Evolutionary conservation across 1,140 invertebrate species (phyloP).

Genomic region (Physella acuta): DNA sequence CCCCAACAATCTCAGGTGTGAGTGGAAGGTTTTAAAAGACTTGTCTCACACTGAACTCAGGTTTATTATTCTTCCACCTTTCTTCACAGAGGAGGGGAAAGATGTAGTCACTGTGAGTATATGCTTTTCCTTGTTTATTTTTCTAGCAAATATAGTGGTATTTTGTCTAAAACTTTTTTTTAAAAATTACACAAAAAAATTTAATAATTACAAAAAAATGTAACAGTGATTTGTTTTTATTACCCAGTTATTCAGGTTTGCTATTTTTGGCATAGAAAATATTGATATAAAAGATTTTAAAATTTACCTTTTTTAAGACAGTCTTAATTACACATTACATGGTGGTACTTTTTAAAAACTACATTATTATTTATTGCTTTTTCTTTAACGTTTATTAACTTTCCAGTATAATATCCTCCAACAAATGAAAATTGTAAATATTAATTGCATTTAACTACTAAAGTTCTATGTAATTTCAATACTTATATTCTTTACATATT

Average conservation of each 20-base stretch:
- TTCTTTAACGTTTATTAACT: too few species aligned
- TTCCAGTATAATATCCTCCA: too few species aligned
- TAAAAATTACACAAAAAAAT: neutral
- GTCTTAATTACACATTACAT: too few species aligned
- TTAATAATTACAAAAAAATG: neutral
- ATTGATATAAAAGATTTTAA: neutral
- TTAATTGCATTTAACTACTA: too few species aligned
- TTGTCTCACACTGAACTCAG: neutral
- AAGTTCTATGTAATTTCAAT: too few species aligned
- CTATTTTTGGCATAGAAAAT: neutral
- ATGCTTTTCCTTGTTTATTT: neutral
- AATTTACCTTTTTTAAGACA: too few species aligned
- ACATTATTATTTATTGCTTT: too few species aligned
- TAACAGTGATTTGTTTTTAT: neutral
- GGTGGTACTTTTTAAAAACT: too few species aligned
- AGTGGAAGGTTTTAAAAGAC: neutral
- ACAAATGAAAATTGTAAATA: too few species aligned
- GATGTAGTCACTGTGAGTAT: slow-evolving; percentile 8
- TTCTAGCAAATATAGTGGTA: neutral
- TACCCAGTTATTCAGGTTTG: neutral
- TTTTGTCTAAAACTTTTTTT: neutral
- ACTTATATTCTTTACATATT: too few species aligned
- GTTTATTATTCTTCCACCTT: slow-evolving; percentile 8
- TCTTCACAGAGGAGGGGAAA: neutral
- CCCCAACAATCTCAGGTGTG: slow-evolving; percentile 1